phyloP scores from a whole-genome alignment of 2,888 invertebrate species.

The Lithophane semibrunnea region DNA sequence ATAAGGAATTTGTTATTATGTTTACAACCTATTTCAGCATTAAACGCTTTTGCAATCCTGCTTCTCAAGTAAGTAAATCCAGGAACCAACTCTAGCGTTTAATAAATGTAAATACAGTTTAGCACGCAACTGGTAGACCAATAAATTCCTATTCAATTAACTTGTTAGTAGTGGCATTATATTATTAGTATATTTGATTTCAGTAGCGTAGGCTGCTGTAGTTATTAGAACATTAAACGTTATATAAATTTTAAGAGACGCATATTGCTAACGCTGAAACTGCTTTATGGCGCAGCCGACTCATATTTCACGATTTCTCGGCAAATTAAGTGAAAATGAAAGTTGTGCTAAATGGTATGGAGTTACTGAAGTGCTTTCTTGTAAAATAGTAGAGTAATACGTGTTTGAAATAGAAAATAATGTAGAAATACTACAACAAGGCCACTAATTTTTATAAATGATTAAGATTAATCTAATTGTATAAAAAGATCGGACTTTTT shows the following conservation, averaged over 20 bases:
- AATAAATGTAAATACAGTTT: constrained; percentile 47
- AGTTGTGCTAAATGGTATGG: constrained; percentile 28
- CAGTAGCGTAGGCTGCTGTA: constrained; percentile 71
- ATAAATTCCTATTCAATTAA: constrained; percentile 73
- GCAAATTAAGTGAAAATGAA: constrained; percentile 57
- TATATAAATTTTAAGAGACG: constrained; percentile 67
- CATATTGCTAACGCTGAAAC: constrained; percentile 71
- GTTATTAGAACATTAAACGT: constrained; percentile 72
- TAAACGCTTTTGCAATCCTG: constrained; percentile 3
- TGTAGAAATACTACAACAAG: neutral
- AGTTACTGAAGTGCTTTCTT: constrained; percentile 16
- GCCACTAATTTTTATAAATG: neutral
- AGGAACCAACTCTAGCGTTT: neutral
- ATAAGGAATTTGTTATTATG: neutral
- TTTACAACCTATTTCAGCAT: neutral
- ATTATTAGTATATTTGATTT: constrained; percentile 76
- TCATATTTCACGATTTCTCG: constrained; percentile 67
- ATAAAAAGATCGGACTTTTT: constrained; percentile 6
- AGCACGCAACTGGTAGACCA: constrained; percentile 47
- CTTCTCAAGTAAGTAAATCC: constrained; percentile 11
- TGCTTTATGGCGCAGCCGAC: constrained; percentile 64
- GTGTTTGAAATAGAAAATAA: constrained; percentile 7
- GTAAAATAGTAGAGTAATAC: neutral
- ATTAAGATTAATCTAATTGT: neutral
- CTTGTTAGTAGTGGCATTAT: constrained; percentile 72